Conservation (phyloP, 2,888 invertebrate species). For the Incurvaria masculella region DNA sequence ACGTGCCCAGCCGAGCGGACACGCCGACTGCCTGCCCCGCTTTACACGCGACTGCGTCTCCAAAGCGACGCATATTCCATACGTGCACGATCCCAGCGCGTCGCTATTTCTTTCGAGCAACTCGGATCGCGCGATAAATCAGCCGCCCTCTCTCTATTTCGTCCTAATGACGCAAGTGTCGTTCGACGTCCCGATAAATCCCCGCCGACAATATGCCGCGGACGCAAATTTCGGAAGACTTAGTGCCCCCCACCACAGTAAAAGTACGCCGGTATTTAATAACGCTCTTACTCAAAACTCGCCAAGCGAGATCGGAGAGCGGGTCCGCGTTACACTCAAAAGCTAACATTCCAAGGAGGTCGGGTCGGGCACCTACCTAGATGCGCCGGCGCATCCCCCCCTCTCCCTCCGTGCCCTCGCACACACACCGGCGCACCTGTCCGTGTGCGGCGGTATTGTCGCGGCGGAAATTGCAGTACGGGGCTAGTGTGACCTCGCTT, state of each 20-base stretch:
- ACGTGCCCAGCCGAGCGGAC: not conserved
- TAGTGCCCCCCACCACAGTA: too few species aligned
- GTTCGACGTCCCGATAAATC: not conserved
- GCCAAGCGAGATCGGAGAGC: not conserved
- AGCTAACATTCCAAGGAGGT: conserved; percentile 3
- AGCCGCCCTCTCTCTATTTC: not conserved
- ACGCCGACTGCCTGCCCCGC: not conserved
- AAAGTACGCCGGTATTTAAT: not conserved
- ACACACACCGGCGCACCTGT: conserved; percentile 24
- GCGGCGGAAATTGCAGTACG: not conserved
- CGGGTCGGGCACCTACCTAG: not conserved
- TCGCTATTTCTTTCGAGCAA: too few species aligned
- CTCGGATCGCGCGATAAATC: not conserved
- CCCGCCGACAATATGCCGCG: not conserved
- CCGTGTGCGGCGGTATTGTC: not conserved
- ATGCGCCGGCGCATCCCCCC: not conserved
- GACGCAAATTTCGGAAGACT: too few species aligned
- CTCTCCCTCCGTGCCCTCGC: not conserved
- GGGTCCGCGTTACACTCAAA: not conserved
- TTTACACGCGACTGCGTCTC: not conserved
- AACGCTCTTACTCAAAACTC: not conserved
- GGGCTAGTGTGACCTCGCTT: conserved; percentile 1
- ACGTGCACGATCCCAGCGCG: too few species aligned
- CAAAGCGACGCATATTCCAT: too few species aligned
- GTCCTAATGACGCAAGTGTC: not conserved